Conservation (phyloP, 2,113 vertebrate species). For the Crotalus helleri region DNA sequence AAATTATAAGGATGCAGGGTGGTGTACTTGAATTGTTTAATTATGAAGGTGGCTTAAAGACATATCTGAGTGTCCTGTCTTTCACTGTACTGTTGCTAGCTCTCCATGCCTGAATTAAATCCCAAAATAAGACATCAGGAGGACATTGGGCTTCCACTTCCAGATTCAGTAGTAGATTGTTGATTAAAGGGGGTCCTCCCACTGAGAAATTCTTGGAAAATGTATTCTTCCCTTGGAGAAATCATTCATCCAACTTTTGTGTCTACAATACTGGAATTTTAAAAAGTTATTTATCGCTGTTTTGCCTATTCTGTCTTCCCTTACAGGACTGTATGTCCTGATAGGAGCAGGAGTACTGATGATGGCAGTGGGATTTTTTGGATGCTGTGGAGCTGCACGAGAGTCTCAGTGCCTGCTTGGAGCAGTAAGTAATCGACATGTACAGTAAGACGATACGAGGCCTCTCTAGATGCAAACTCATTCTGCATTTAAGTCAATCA, state of each 20-base stretch:
- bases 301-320: conserved; percentile 33
- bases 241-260: background rate
- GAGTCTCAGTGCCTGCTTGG: conserved; percentile 95
- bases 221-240: background rate
- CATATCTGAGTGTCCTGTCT: background rate
- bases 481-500: background rate
- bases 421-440: conserved; percentile 79
- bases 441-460: background rate
- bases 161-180: background rate
- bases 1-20: background rate
- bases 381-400: conserved; percentile 91
- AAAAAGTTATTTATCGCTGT: background rate
- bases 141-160: background rate
- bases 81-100: background rate
- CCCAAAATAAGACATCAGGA: background rate
- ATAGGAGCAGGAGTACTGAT: conserved; percentile 89
- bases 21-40: background rate
- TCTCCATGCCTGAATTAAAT: background rate
- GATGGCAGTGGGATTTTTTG: conserved; percentile 92
- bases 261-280: background rate
- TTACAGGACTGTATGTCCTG: conserved; percentile 88
- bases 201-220: background rate
- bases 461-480: background rate
- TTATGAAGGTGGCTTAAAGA: background rate
- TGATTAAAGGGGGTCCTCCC: background rate